Base-by-base conservation (phyloP, 2,797 vertebrate species). In the Sebastes ruberrimus region DNA sequence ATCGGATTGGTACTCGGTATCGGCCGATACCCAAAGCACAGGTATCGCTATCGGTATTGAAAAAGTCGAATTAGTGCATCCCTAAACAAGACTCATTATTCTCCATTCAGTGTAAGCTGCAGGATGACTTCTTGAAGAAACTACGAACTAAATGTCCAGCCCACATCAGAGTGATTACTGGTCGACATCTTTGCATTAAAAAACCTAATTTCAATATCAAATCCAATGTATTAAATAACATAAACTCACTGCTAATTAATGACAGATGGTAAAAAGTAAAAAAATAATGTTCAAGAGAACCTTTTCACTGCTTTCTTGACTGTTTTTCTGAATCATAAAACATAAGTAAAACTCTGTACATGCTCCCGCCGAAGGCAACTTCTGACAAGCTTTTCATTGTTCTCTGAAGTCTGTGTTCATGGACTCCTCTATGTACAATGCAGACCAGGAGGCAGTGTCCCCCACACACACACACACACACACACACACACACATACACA, bases 321-420 rank as follows among this genome's bases (percentile, higher is more conserved):
- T 14, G 13, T 7, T 63, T 38, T 60, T 55, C 14, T 10, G 11
- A 60, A 63, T 38, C 7, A 60, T 64, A 74, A 80, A 84, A 76
- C 49, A 78, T 13, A 38, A 32, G 7, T 79, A 35, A 68, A 74
- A 75, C 27, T 33, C 38, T 86, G 65, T 81, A 71, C 79, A 85
- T 59, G 52, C 57, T 80, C 35, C 74, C 56, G 56, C 27, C 20
- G 64, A 85, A 88, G 82, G 86, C 82, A 85, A 79, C 67, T 35
- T 55, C 46, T 67, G 38, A 82, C 67, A 60, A 56, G 28, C 30
- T 52, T 62, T 60, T 63, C 32, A 64, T 74, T 76, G 64, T 70
- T 59, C 55, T n/a, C 56, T 70, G 33, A 57, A 55, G 56, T 70
- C 60, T 62, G 11, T 67, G 65, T 59, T 57, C 28, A 63, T 75